Conservation (phyloP, 1,140 invertebrate species). For the Portunus trituberculatus region DNA sequence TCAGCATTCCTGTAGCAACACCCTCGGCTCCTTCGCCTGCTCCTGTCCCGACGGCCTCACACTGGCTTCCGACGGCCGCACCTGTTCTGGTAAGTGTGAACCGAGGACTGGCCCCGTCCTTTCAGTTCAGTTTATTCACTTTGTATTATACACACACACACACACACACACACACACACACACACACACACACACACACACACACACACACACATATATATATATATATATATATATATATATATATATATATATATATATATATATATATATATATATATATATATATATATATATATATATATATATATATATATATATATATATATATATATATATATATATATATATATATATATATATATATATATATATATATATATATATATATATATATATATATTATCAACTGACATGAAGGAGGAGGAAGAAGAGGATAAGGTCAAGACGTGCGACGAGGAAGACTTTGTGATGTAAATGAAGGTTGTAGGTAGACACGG, state of each 20-base stretch:
- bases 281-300: constrained; percentile 46
- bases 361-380: constrained; percentile 65
- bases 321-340: constrained; percentile 53
- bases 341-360: constrained; percentile 68
- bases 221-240: constrained; percentile 27
- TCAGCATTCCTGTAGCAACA: constrained; percentile 80
- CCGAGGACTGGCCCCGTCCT: too few species aligned
- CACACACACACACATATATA: not conserved
- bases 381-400: constrained; percentile 59
- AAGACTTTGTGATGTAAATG: too few species aligned
- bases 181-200: too few species aligned
- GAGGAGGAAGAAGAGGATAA: not conserved
- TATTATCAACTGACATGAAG: not conserved
- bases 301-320: constrained; percentile 56
- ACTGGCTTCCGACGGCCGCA: constrained; percentile 69
- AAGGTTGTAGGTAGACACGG: too few species aligned
- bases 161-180: too few species aligned
- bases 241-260: constrained; percentile 17
- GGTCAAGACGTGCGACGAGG: not conserved
- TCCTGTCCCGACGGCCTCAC: constrained; percentile 80
- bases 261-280: constrained; percentile 58
- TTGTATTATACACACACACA: too few species aligned
- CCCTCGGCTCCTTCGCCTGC: constrained; percentile 80
- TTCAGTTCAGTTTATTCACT: too few species aligned
- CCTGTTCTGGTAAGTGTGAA: constrained; percentile 79